These are phyloP conservation scores for Xanthia togata DNA, from an alignment of 2,888 invertebrate species.

Conservation along the genomic window DNA sequence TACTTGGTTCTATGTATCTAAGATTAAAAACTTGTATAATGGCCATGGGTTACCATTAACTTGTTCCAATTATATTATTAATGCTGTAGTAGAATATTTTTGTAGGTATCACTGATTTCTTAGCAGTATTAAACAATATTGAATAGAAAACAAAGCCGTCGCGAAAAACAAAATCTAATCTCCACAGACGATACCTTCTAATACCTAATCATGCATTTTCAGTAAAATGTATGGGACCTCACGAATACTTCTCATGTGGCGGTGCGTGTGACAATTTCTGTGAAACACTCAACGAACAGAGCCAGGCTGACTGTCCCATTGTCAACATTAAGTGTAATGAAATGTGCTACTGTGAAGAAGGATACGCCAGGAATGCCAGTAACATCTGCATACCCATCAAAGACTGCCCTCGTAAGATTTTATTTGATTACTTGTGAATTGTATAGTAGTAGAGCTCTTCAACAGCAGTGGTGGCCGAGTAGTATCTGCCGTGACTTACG, in stretches of 20 bases:
- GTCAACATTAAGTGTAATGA: conserved; percentile 70
- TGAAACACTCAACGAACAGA: conserved; percentile 61
- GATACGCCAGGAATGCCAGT: conserved; percentile 70
- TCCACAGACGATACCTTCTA: background rate
- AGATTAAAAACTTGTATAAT: background rate
- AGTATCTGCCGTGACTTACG: too few species aligned
- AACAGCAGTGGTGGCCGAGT: too few species aligned
- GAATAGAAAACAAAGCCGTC: background rate
- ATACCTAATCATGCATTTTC: background rate
- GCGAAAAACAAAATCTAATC: too few species aligned
- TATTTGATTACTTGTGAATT: background rate
- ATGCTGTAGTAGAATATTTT: background rate
- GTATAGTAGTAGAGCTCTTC: too few species aligned
- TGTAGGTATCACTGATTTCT: background rate
- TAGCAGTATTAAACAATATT: background rate
- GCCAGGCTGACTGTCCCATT: conserved; percentile 69
- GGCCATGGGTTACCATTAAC: background rate
- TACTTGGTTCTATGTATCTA: background rate
- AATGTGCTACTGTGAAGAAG: conserved; percentile 73
- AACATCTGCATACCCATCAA: conserved; percentile 71
- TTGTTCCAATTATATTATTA: background rate
- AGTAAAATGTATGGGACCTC: conserved; percentile 38
- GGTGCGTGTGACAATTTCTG: conserved; percentile 75
- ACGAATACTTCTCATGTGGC: conserved; percentile 71
- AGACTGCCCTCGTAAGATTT: conserved; percentile 55